Conservation (phyloP, 2,888 invertebrate species). For the Andricus curvator region DNA sequence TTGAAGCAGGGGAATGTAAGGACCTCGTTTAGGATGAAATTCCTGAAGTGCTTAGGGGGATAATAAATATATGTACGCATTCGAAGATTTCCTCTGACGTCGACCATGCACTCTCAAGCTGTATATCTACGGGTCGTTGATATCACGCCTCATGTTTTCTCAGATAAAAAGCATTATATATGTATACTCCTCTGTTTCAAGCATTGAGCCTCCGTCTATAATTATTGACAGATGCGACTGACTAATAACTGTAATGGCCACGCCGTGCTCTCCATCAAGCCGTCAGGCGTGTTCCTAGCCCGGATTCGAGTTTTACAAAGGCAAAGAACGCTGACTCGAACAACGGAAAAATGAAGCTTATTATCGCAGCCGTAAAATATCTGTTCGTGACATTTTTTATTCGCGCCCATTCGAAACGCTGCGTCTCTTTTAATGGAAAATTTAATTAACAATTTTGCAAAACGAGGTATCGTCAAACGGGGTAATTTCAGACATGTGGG, state of each 20-base stretch:
- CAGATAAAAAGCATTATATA: conserved; percentile 33
- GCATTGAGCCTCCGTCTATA: conserved; percentile 20
- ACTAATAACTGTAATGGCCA: conserved; percentile 27
- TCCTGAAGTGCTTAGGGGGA: conserved; percentile 9
- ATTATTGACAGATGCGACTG: conserved; percentile 35
- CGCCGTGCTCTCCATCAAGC: background rate
- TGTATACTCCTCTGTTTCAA: conserved; percentile 20
- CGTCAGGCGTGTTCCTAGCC: background rate
- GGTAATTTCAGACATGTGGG: too few species aligned
- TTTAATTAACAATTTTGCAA: background rate
- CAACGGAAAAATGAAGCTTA: conserved; percentile 2
- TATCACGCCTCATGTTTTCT: conserved; percentile 38
- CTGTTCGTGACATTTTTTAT: background rate
- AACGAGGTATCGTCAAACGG: background rate
- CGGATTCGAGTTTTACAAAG: conserved; percentile 6
- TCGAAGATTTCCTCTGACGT: conserved; percentile 39
- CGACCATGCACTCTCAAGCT: conserved; percentile 29
- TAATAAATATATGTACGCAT: conserved; percentile 31
- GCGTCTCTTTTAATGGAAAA: background rate
- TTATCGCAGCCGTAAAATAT: background rate
- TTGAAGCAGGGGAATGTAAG: background rate
- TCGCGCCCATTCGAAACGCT: background rate
- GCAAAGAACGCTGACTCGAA: conserved; percentile 8
- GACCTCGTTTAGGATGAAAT: background rate
- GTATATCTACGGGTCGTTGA: conserved; percentile 40